A percentile compares a stretch with the other conserved stretches of the same genome.
phyloP scores from a whole-genome alignment of 2,797 vertebrate genomes.

The Orientallactaga sibirica region DNA sequence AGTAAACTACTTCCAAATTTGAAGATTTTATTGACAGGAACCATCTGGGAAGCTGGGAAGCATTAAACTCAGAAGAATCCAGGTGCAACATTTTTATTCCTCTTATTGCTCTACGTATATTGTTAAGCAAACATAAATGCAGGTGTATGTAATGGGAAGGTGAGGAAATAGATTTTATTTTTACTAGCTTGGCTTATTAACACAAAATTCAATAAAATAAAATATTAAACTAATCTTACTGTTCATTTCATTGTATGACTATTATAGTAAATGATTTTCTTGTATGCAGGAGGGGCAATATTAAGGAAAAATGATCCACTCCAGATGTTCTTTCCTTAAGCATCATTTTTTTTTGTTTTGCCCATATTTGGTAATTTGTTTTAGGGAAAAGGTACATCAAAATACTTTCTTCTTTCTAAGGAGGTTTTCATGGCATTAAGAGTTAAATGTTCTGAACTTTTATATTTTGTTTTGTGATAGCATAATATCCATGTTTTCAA shows the following conservation, averaged over 20 bases:
- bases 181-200: not conserved
- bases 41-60: not conserved
- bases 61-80: not conserved
- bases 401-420: not conserved
- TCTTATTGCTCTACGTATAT: not conserved
- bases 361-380: not conserved
- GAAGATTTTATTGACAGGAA: not conserved
- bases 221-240: not conserved
- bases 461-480: not conserved
- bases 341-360: not conserved
- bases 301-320: not conserved
- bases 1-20: slow-evolving; percentile 20
- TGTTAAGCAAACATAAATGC: not conserved
- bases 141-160: not conserved
- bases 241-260: not conserved
- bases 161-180: not conserved
- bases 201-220: slow-evolving; percentile 45
- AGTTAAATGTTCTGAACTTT: not conserved
- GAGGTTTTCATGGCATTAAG: not conserved
- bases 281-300: not conserved
- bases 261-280: not conserved
- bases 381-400: not conserved
- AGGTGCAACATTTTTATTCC: not conserved
- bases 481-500: not conserved
- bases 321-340: not conserved